Evolutionary conservation across 2,888 invertebrate genomes (phyloP).

Genomic region (Chrysodeixis includens): DNA sequence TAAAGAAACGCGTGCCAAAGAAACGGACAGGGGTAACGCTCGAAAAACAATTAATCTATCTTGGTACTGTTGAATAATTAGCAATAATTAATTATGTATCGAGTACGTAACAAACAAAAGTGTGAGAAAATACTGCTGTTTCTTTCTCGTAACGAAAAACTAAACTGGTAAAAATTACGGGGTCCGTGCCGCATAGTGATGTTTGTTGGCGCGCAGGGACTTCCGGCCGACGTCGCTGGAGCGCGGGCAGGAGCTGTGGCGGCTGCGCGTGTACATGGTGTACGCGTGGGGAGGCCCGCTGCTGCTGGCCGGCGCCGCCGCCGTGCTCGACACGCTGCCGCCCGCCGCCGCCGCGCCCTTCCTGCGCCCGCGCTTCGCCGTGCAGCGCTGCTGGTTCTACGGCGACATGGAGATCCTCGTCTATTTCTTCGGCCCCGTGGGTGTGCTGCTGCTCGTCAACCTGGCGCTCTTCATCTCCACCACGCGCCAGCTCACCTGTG

Average conservation of each 20-base stretch:
- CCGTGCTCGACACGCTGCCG: conserved; percentile 92
- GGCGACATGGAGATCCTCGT: conserved; percentile 95
- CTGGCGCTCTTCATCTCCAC: conserved; percentile 94
- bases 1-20: too few species aligned
- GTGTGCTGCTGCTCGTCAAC: conserved; percentile 93
- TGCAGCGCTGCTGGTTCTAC: conserved; percentile 95
- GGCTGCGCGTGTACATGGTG: conserved; percentile 93
- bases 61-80: too few species aligned
- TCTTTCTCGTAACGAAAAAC: too few species aligned
- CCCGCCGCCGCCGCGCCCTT: conserved; percentile 88
- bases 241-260: conserved; percentile 94
- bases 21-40: too few species aligned
- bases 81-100: too few species aligned
- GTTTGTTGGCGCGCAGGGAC: conserved; percentile 89
- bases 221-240: conserved; percentile 95
- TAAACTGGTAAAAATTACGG: too few species aligned
- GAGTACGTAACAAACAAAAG: too few species aligned
- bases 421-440: conserved; percentile 96
- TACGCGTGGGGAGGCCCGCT: conserved; percentile 97
- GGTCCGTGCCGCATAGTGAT: too few species aligned
- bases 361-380: conserved; percentile 94
- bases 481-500: conserved; percentile 95
- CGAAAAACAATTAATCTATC: too few species aligned
- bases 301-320: conserved; percentile 92
- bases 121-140: too few species aligned